Conservation (phyloP, 2,888 invertebrate genomes). For the Podotricha telesiphe region DNA sequence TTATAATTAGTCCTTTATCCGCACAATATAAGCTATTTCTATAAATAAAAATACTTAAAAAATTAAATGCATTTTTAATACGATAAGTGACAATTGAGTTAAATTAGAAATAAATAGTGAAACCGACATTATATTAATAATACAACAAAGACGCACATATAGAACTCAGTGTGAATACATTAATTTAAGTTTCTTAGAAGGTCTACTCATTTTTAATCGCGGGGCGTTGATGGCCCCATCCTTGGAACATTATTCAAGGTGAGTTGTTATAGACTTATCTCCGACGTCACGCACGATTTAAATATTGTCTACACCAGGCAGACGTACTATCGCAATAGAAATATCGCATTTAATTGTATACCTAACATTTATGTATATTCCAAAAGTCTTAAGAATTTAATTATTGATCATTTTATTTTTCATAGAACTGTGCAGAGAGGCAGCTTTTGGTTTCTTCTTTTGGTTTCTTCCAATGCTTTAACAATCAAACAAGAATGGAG, state of each 20-base stretch:
- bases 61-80: no score
- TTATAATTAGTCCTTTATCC: no score
- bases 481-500: no score
- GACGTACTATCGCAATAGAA: neutral
- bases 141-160: neutral
- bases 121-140: neutral
- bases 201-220: slow-evolving; percentile 67
- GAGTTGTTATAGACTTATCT: slow-evolving; percentile 42
- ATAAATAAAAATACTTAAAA: no score
- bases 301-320: neutral
- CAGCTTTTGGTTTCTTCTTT: no score
- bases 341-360: neutral
- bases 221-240: slow-evolving; percentile 55
- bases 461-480: no score
- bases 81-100: no score
- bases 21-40: no score
- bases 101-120: no score
- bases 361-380: no score
- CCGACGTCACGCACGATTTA: slow-evolving; percentile 31
- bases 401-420: neutral
- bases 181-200: slow-evolving; percentile 69
- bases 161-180: slow-evolving; percentile 26
- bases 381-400: no score
- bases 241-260: slow-evolving; percentile 59
- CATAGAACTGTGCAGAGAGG: neutral